Evolutionary conservation across 2,113 vertebrate species (phyloP).

Genomic region (Pomatostomus ruficeps): DNA sequence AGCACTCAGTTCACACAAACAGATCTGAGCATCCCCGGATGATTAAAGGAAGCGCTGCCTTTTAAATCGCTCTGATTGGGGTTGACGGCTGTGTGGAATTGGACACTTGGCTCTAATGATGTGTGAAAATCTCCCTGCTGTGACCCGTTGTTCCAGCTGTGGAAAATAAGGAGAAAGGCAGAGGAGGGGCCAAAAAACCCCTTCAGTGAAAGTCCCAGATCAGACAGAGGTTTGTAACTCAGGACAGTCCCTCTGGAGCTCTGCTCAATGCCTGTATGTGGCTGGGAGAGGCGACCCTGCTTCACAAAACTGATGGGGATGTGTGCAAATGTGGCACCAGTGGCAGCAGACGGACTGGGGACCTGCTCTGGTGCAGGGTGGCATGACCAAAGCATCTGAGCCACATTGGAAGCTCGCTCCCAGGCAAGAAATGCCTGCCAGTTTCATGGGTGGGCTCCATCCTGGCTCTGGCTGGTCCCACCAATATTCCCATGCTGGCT

Average conservation of each 20-base stretch:
- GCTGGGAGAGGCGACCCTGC: not conserved
- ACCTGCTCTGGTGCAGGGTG: not conserved
- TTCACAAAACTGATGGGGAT: not conserved
- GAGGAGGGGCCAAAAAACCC: not conserved
- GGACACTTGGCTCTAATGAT: slow-evolving; percentile 59
- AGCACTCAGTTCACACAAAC: not conserved
- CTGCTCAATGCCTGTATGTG: fast-evolving
- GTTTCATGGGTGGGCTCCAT: not conserved
- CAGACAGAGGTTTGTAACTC: not conserved
- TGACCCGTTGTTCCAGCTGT: not conserved
- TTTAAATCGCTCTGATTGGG: slow-evolving; percentile 39
- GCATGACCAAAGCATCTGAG: not conserved
- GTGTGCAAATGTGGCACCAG: fast-evolving
- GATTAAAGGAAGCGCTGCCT: slow-evolving; percentile 46
- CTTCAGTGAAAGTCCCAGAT: not conserved
- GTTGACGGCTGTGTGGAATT: slow-evolving; percentile 40
- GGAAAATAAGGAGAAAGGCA: not conserved
- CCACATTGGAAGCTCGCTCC: not conserved
- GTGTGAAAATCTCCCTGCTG: slow-evolving; percentile 35
- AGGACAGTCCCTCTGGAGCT: not conserved
- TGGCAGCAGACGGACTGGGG: not conserved
- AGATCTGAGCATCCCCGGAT: not conserved
- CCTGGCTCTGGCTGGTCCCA: not conserved
- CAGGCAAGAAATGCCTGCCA: not conserved
- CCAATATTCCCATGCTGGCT: not conserved